Evolutionary conservation across 2,888 invertebrate genomes (phyloP).

Genomic region (Ryuthela nishihirai): DNA sequence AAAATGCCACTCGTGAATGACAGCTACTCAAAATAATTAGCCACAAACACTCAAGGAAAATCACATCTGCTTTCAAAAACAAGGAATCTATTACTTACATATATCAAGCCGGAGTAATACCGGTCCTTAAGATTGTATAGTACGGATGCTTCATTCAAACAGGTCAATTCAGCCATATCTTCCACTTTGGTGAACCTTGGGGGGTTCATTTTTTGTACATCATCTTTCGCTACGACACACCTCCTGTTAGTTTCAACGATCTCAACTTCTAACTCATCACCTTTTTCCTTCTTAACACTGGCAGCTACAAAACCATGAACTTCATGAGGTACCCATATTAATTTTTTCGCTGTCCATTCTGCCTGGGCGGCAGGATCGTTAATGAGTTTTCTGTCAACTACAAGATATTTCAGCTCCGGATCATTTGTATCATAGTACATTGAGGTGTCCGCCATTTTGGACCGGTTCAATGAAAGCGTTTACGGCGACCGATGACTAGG

Average conservation of each 20-base stretch:
- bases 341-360: slow-evolving; percentile 98
- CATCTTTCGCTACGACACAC: slow-evolving; percentile 87
- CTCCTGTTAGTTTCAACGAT: slow-evolving; percentile 94
- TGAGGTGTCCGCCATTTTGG: slow-evolving; percentile 38
- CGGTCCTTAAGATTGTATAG: slow-evolving; percentile 99
- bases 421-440: slow-evolving; percentile 35
- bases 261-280: slow-evolving; percentile 96
- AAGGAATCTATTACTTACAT: slow-evolving; percentile 84
- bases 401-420: slow-evolving; percentile 76
- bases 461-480: too few species aligned
- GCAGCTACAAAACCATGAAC: slow-evolving; percentile 94
- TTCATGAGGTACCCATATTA: slow-evolving; percentile 99
- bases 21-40: too few species aligned
- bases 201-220: slow-evolving; percentile 99
- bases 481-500: too few species aligned
- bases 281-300: slow-evolving; percentile 89
- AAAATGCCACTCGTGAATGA: too few species aligned
- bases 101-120: slow-evolving; percentile 98
- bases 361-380: slow-evolving; percentile 97
- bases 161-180: slow-evolving; percentile 99
- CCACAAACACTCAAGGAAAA: too few species aligned
- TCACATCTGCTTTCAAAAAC: too few species aligned
- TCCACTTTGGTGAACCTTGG: slow-evolving; percentile 99
- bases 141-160: slow-evolving; percentile 98
- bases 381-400: slow-evolving; percentile 92